Conservation (phyloP, 2,113 vertebrate species). For the zebrafish (Danio rerio) region DNA sequence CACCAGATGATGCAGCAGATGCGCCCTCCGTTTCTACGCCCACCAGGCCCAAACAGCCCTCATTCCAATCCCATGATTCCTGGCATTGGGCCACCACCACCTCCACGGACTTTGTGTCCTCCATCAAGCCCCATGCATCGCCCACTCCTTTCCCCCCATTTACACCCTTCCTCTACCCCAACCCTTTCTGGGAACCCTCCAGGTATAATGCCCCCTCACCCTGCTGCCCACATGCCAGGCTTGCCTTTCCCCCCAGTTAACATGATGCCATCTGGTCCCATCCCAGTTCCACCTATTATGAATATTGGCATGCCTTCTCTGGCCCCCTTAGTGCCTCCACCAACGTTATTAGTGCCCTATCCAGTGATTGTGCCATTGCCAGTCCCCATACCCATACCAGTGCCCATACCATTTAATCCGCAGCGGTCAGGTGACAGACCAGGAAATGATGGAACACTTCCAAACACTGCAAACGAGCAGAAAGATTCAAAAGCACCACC, state of each 20-base stretch:
- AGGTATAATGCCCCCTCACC: conserved; percentile 88
- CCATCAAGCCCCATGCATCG: conserved; percentile 95
- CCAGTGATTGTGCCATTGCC: conserved; percentile 97
- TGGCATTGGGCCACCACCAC: conserved; percentile 88
- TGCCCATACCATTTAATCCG: conserved; percentile 91
- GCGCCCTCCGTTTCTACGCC: conserved; percentile 89
- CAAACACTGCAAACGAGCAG: conserved; percentile 80
- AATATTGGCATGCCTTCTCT: conserved; percentile 96
- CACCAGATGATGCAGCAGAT: conserved; percentile 99
- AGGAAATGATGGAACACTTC: conserved; percentile 84
- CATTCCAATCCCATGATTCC: conserved; percentile 93
- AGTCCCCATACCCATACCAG: conserved; percentile 95
- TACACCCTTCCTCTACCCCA: conserved; percentile 86
- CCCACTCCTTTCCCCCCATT: conserved; percentile 90
- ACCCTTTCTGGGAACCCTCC: conserved; percentile 85
- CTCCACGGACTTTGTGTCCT: conserved; percentile 86
- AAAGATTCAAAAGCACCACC: conserved; percentile 80
- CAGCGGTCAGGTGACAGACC: conserved; percentile 87
- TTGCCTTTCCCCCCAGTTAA: conserved; percentile 91
- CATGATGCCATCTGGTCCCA: conserved; percentile 94
- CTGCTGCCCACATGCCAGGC: conserved; percentile 85
- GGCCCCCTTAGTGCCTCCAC: conserved; percentile 94
- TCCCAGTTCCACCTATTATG: conserved; percentile 93
- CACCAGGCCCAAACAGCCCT: conserved; percentile 90
- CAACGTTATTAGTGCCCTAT: conserved; percentile 96